Conservation (phyloP, 1,140 invertebrate genomes). For the Dreissena polymorpha region DNA sequence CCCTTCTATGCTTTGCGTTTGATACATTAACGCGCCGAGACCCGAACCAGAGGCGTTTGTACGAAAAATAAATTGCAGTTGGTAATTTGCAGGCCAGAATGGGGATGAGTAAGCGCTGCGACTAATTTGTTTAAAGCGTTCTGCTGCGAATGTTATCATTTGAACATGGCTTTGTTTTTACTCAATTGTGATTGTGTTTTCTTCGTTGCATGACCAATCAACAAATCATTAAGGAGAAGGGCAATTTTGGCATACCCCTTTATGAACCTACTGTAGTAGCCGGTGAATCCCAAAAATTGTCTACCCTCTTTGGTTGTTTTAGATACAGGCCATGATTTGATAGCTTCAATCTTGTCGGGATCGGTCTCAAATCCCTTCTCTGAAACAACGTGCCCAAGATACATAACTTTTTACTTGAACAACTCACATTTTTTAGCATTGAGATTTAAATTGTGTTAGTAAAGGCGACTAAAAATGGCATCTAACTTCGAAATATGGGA, state of each 20-base stretch:
- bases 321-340: slow-evolving; percentile 69
- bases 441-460: slow-evolving; percentile 60
- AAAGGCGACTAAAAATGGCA: slow-evolving; percentile 25
- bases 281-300: slow-evolving; percentile 67
- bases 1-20: neutral
- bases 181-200: neutral
- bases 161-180: neutral
- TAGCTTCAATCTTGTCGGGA: slow-evolving; percentile 67
- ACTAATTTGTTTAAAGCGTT: neutral
- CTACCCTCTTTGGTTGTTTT: slow-evolving; percentile 62
- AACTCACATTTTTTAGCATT: slow-evolving; percentile 64
- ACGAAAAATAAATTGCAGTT: slow-evolving; percentile 1
- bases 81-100: slow-evolving; percentile 13
- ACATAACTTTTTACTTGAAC: slow-evolving; percentile 55
- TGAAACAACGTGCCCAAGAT: slow-evolving; percentile 65
- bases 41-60: neutral
- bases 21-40: slow-evolving; percentile 12
- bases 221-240: slow-evolving; percentile 38
- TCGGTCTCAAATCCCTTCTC: slow-evolving; percentile 62
- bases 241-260: slow-evolving; percentile 26
- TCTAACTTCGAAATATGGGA: no score
- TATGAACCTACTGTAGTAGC: slow-evolving; percentile 70
- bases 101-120: neutral
- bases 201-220: neutral
- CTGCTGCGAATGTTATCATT: neutral